These are phyloP conservation scores for Petrocephalus sullivani DNA, from an alignment of 2,797 vertebrate species.

Conservation along the genomic window DNA sequence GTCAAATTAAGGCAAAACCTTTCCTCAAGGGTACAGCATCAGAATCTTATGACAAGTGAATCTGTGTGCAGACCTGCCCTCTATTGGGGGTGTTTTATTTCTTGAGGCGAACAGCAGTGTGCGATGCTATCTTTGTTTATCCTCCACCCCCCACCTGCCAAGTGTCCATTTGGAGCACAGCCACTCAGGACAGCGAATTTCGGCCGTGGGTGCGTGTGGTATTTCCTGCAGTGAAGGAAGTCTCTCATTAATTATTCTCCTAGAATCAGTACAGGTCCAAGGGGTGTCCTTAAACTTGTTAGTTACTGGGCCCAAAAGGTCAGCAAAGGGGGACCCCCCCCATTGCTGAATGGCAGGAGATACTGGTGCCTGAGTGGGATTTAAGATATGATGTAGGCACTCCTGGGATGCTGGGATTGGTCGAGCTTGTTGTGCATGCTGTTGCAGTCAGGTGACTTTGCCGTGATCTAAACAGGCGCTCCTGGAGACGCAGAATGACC, in stretches of 20 bases:
- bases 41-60: not conserved
- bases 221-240: not conserved
- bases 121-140: not conserved
- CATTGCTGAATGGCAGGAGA: not conserved
- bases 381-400: constrained; percentile 40
- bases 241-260: not conserved
- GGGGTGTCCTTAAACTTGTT: not conserved
- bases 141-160: not conserved
- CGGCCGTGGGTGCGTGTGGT: not conserved
- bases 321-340: too few species aligned
- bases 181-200: not conserved
- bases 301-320: not conserved
- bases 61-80: not conserved
- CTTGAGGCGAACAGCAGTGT: not conserved
- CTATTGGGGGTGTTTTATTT: not conserved
- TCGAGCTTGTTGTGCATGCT: constrained; percentile 17
- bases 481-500: constrained; percentile 85
- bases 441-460: constrained; percentile 16
- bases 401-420: constrained; percentile 37
- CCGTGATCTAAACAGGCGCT: constrained; percentile 69
- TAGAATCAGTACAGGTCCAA: not conserved
- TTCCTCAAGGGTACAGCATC: not conserved
- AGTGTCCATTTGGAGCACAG: not conserved
- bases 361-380: not conserved
- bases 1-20: not conserved